phyloP scores from a whole-genome alignment of 2,888 invertebrate genomes.

The Cephus pulcher region DNA sequence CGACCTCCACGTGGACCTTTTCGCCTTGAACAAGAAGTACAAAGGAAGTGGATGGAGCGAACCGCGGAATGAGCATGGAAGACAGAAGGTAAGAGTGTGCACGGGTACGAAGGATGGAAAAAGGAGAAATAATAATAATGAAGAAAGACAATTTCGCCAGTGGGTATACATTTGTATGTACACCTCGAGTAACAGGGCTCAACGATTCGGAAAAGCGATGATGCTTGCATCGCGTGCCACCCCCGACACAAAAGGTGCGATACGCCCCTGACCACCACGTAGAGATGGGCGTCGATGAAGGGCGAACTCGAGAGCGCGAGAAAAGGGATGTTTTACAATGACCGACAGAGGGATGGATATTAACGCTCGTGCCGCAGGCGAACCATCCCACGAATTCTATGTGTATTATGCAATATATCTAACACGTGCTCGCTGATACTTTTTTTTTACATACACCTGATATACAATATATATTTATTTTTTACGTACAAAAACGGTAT shows the following conservation, averaged over 20 bases:
- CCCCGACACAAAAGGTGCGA: slow-evolving; percentile 52
- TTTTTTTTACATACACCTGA: neutral
- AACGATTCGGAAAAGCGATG: slow-evolving; percentile 43
- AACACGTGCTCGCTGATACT: neutral
- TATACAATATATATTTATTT: neutral
- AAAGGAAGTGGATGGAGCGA: neutral
- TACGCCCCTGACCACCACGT: slow-evolving; percentile 28
- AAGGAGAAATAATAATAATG: neutral
- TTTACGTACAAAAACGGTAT: neutral
- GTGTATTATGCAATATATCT: neutral
- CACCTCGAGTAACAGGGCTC: neutral
- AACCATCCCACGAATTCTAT: neutral
- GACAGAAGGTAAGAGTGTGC: neutral
- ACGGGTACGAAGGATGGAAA: neutral
- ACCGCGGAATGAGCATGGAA: neutral
- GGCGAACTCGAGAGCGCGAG: slow-evolving; percentile 29
- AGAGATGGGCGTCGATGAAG: slow-evolving; percentile 27
- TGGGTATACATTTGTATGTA: neutral
- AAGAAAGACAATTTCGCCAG: neutral
- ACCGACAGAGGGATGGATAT: slow-evolving; percentile 47
- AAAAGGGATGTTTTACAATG: slow-evolving; percentile 63
- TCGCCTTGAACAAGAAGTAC: neutral
- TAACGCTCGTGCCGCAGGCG: slow-evolving; percentile 48
- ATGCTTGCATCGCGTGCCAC: slow-evolving; percentile 64
- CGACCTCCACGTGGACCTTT: neutral